Evolutionary conservation across 1,140 invertebrate species (phyloP), one percentile per base, ranked within the genome.

Genomic region (Drosophila mojavensis): DNA sequence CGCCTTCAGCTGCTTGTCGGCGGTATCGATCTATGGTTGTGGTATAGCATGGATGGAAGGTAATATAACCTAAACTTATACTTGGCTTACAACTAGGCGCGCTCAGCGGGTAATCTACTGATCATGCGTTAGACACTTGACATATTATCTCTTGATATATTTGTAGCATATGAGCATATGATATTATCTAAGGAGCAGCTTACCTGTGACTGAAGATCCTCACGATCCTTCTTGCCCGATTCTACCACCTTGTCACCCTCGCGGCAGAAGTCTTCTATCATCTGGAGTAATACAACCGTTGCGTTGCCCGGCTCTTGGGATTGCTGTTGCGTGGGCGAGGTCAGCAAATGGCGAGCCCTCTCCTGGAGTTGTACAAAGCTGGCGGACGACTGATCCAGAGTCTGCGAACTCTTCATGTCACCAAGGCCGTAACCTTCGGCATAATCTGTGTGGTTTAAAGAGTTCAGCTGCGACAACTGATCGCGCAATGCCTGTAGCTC

Each of bases 171-270:
- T 39, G 11, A 11, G 36, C n/a, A n/a, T n/a, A n/a, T 0, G 10
- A n/a, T 9, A 20, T 0, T 15, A 20, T 48, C 17, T 0, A 33
- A n/a, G 5, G 48, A 1, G 7, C 9, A 3, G 67, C 90, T 90
- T 92, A 96, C 96, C 95, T 97, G 96, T 55, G 95, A 94, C 66
- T 94, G 93, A 39, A 96, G 91, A 92, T 97, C 96, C 79, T 96
- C 94, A 55, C 94, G 94, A 63, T 96, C 95, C 43, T 93, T 93
- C 65, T 94, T 94, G 30, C 94, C 93, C 13, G 93, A 94, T 61
- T 96, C 96, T 1, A 94, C 92, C 55, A 95, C 93, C 63, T 93
- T 94, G 47, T 95, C 94, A n/a, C 94, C 94, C 69, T 95, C 94
- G 41, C 92, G 92, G 33, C 93, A 94, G 6, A 95, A 82, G 71